Percentiles rank a stretch among this genome's conserved stretches.
These are phyloP conservation scores for Philantomba maxwellii DNA, from an alignment of 2,113 vertebrate species.

Conservation along the genomic window DNA sequence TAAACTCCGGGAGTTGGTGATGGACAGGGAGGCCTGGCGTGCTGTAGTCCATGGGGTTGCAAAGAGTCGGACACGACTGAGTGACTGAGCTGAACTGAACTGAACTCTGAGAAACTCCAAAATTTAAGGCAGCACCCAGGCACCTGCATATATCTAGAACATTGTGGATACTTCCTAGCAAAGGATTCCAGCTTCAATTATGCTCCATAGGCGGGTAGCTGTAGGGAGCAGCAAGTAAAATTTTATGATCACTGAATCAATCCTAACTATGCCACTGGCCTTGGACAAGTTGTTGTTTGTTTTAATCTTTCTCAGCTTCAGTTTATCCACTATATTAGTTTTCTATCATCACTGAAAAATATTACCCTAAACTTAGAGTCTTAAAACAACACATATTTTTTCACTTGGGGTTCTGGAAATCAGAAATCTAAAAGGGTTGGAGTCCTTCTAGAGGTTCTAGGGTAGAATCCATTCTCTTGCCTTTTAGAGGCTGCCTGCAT, in stretches of 20 bases:
- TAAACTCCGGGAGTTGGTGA: background rate
- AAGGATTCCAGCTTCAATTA: background rate
- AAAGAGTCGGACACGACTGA: rapidly evolving
- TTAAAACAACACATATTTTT: background rate
- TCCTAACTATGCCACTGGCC: background rate
- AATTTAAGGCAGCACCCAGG: background rate
- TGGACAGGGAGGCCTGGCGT: background rate
- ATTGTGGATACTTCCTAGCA: background rate
- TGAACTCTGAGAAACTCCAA: background rate
- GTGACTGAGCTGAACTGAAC: background rate
- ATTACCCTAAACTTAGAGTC: background rate
- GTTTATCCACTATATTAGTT: background rate
- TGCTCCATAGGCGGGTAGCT: background rate
- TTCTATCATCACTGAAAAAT: background rate
- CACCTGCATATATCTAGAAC: background rate
- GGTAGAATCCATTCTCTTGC: background rate
- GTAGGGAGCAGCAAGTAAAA: background rate
- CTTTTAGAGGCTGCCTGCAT: too few species aligned
- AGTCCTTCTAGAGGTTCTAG: background rate
- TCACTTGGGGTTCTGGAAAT: rapidly evolving
- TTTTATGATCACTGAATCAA: background rate
- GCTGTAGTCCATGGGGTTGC: background rate
- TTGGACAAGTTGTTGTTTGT: background rate
- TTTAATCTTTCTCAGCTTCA: background rate
- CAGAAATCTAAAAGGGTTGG: background rate